Evolutionary conservation across 2,888 invertebrate species (phyloP), one percentile per base, ranked within the genome.

Genomic region (Holacanthella duospinosa): DNA sequence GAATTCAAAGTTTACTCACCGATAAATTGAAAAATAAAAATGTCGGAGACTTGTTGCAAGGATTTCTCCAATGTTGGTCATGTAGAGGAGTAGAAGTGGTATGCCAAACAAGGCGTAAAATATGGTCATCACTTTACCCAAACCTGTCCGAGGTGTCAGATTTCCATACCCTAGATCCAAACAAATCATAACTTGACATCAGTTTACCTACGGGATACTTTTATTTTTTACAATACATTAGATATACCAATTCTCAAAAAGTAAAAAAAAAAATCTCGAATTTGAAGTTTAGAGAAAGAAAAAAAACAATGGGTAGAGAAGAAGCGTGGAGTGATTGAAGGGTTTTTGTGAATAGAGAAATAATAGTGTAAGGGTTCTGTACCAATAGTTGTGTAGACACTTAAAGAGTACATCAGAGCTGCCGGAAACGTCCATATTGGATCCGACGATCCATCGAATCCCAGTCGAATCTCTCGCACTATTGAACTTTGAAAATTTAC

Each of bases 321-420:
- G 61, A 12, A 21, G 25, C 27, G 63, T 60, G 61, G 64, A 68
- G 62, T 65, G 64, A 68, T 68, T 68, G 64, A 68, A 66, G 60
- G 62, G 62, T 55, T 61, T 59, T 62, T 62, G n/a, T n/a, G n/a
- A n/a, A n/a, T n/a, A n/a, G n/a, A n/a, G n/a, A n/a, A n/a, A 60
- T n/a, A n/a, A n/a, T n/a, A n/a, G 57, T 62, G 62, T 48, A 48
- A 64, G 60, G n/a, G n/a, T n/a, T n/a, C n/a, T n/a, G n/a, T 65
- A 71, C 75, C 75, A 59, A 75, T 75, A 67, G 75, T 75, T 58
- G 75, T 75, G 69, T 75, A 75, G 56, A 75, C 74, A 64, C 74
- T 74, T 54, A 75, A 71, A 29, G 74, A 74, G 67, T 74, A 75
- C 75, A 75, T 75, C 58, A 75, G 73, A 16, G 75, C 73, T 26